Evolutionary conservation across 2,113 vertebrate species (phyloP).

Genomic region (Vireo altiloquus): DNA sequence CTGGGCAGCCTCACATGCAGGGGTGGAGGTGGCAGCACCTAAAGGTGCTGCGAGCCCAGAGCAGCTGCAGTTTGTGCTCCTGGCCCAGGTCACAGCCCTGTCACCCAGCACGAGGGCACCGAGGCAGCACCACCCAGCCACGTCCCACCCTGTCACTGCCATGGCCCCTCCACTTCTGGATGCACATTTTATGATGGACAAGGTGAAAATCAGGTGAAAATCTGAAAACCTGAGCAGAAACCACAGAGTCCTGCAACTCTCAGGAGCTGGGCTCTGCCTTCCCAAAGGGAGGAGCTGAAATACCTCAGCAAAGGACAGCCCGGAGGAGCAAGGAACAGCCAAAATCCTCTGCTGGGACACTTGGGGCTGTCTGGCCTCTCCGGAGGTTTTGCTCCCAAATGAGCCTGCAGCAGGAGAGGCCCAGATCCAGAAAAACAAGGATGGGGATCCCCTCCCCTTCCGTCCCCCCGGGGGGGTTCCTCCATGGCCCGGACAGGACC

Average conservation of each 20-base stretch:
- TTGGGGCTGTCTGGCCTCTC: not conserved
- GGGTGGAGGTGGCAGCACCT: not conserved
- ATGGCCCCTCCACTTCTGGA: not conserved
- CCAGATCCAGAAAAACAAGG: not conserved
- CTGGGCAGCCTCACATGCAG: not conserved
- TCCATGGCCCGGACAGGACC: fast-evolving
- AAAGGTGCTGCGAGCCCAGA: not conserved
- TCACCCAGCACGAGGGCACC: fast-evolving
- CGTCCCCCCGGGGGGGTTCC: not conserved
- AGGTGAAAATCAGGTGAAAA: not conserved
- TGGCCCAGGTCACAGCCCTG: not conserved
- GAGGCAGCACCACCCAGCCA: fast-evolving
- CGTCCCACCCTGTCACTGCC: fast-evolving
- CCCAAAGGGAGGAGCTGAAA: not conserved
- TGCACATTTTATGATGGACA: fast-evolving
- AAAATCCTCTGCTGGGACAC: not conserved
- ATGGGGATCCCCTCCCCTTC: fast-evolving
- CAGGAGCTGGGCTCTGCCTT: not conserved
- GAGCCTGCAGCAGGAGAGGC: not conserved
- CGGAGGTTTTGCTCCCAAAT: not conserved
- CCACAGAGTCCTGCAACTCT: no score
- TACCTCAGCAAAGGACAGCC: not conserved
- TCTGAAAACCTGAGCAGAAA: not conserved
- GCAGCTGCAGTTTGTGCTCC: not conserved
- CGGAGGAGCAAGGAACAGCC: not conserved